phyloP scores from a whole-genome alignment of 2,113 vertebrate genomes.

The Bombycilla garrulus region DNA sequence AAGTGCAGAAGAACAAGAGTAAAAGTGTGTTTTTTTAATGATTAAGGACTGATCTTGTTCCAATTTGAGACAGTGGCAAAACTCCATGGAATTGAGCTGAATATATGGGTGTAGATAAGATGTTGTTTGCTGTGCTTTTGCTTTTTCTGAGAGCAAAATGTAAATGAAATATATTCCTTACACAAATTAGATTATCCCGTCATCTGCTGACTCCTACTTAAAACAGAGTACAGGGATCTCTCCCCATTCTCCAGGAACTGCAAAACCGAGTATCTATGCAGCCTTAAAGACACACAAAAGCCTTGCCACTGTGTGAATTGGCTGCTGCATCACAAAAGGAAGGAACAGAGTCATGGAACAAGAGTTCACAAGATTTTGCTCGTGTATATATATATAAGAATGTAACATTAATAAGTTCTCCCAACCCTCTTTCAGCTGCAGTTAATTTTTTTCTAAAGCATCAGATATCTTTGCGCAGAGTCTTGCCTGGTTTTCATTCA shows the following conservation, averaged over 20 bases:
- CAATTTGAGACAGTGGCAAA: conserved; percentile 18
- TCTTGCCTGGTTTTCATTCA: not conserved
- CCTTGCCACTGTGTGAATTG: not conserved
- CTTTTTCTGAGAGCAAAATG: conserved; percentile 39
- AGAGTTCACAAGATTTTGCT: not conserved
- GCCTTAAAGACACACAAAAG: not conserved
- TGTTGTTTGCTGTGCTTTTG: conserved; percentile 26
- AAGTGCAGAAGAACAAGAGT: conserved; percentile 41
- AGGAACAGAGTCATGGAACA: not conserved
- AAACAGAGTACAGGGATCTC: not conserved
- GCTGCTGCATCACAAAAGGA: not conserved
- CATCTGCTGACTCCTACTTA: conserved; percentile 19
- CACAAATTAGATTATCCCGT: conserved; percentile 43
- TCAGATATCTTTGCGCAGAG: not conserved
- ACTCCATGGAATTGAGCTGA: conserved; percentile 27
- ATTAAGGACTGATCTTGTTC: conserved; percentile 54
- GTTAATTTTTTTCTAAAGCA: not conserved
- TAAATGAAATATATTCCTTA: conserved; percentile 44
- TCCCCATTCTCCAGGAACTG: not conserved
- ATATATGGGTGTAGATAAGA: conserved; percentile 55
- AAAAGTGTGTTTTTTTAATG: conserved; percentile 50
- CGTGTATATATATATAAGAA: not conserved
- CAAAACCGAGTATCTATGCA: not conserved
- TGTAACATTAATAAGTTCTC: not conserved
- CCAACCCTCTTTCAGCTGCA: not conserved